Evolutionary conservation across 2,888 invertebrate species (phyloP), one percentile per base, ranked within the genome.

Genomic region (Harmothoe impar): DNA sequence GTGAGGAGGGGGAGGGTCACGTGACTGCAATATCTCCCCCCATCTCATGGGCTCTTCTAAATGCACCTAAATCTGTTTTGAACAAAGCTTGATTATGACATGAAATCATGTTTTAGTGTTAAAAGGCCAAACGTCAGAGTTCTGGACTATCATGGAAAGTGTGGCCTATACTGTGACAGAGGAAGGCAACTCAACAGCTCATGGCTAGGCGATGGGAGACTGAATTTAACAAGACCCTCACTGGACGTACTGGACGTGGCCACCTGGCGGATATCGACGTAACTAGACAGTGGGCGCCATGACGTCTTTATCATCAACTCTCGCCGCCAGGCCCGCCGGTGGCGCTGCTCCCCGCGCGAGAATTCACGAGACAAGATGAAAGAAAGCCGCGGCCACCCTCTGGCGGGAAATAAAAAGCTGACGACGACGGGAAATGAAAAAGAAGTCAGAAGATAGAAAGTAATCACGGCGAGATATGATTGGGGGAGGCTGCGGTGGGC

Each of bases 221-320:
- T 7, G 31, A 29, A 3, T 25, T 23, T n/a, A 25, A 29, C 72
- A n/a, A 25, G 72, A 72, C 72, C 29, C 20, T 15, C 10, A 43
- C 43, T 43, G 43, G 43, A 43, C 43, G 10, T 43, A 43, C 43
- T 43, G 43, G 43, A 43, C 62, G 15, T 3, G 20, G 72, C 29
- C 72, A 72, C 72, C 72, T 72, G 72, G 72, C 29, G 72, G 72
- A 72, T 72, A 72, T 72, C 72, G 72, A 72, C 72, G 72, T 72
- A 72, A 72, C 72, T 29, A 72, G 29, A 29, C 29, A 29, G 72
- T 25, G 5, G 29, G 29, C 31, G 29, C 25, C 72, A 25, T 72
- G 72, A 29, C 72, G 72, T 72, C 72, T 72, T 72, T 72, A 72
- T 29, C 72, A 29, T 72, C 72, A 72, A 72, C 72, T 72, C 72